Evolutionary conservation across 1,140 invertebrate genomes (phyloP).

Genomic region (Philopotamus ludificatus): DNA sequence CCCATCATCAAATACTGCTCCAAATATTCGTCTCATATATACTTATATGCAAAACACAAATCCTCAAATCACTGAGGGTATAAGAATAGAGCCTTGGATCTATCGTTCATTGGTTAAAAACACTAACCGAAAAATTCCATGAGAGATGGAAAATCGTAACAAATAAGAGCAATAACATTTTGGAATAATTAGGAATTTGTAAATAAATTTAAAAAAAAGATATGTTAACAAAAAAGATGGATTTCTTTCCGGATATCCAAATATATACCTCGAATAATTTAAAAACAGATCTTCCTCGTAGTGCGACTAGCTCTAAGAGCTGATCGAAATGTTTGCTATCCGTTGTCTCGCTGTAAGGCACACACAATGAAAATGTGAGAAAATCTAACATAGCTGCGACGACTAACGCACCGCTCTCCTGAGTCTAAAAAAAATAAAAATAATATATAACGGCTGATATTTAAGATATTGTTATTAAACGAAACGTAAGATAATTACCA

Average conservation of each 20-base stretch:
- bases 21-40: no score
- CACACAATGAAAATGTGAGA: slow-evolving; percentile 96
- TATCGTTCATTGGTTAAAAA: no score
- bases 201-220: background rate
- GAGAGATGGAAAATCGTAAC: no score
- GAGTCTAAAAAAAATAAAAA: slow-evolving; percentile 43
- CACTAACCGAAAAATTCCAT: no score
- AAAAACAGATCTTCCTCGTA: slow-evolving; percentile 86
- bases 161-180: no score
- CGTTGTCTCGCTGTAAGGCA: slow-evolving; percentile 98
- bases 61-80: no score
- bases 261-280: slow-evolving; percentile 82
- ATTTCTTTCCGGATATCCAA: background rate
- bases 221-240: background rate
- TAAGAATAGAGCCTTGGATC: no score
- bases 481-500: slow-evolving; percentile 64
- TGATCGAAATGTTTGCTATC: slow-evolving; percentile 96
- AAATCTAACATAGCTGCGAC: slow-evolving; percentile 97
- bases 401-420: slow-evolving; percentile 72
- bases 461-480: background rate
- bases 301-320: slow-evolving; percentile 90
- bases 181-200: no score
- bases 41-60: no score
- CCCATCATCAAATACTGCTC: no score
- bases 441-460: background rate